Evolutionary conservation across 2,113 vertebrate species (phyloP).

Genomic region (Sylvia atricapilla): DNA sequence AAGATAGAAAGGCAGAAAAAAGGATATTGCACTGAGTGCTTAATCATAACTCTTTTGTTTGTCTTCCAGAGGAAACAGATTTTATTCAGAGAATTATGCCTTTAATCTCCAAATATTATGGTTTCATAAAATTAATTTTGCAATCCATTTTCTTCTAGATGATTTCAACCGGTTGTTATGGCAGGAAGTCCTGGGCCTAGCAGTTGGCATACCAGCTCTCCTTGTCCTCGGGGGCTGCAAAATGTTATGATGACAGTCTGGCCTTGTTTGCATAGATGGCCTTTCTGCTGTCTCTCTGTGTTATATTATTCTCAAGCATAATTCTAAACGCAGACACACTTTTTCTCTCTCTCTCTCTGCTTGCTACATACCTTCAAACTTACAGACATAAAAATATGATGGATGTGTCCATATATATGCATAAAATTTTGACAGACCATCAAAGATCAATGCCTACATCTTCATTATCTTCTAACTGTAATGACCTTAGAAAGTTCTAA

Average conservation of each 20-base stretch:
- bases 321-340: background rate
- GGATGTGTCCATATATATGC: background rate
- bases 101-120: background rate
- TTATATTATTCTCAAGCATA: background rate
- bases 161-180: background rate
- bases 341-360: background rate
- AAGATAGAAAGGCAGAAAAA: background rate
- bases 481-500: background rate
- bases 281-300: background rate
- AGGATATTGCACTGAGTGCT: background rate
- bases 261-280: background rate
- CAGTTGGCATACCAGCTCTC: background rate
- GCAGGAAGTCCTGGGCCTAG: background rate
- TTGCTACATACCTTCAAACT: background rate
- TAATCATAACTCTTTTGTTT: background rate
- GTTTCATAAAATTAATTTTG: constrained; percentile 12
- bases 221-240: background rate
- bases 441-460: background rate
- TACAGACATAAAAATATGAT: background rate
- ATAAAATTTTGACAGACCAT: background rate
- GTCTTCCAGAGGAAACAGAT: background rate
- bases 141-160: background rate
- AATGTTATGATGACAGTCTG: background rate
- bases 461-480: background rate
- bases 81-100: background rate